Base-by-base conservation (phyloP, 2,113 vertebrate species). In the Salvator merianae region DNA sequence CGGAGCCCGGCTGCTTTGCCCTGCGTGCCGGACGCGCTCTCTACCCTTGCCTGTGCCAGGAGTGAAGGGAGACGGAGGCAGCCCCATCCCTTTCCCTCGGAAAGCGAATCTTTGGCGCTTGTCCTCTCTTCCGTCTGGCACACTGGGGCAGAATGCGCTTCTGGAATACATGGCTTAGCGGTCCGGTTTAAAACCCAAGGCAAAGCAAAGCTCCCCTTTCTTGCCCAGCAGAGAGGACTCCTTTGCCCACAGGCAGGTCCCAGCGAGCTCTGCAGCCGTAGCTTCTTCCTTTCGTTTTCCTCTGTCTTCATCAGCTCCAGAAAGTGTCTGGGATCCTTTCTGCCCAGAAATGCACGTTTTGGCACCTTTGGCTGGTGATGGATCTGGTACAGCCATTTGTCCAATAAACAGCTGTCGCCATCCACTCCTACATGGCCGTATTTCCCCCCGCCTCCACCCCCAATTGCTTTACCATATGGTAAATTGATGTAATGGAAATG, bases 191-290 rank as follows among this genome's bases (percentile, higher is more conserved):
- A 30, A 73, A 86, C 63, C 28, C 81, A 55, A 32, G 9, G 55
- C 66, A 88, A 86, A 69, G 66, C 12, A 38, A 50, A 50, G 65
- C 12, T 8, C 7, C 0, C 16, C n/a, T 12, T 26, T 43, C 5
- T 30, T 66, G 83, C 93, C 66, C 38, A 59, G 14, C 28, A 28
- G 2, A 5, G 79, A 18, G 74, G 90, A 87, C 24, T 38, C 90
- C 82, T 47, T 14, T 62, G 87, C 84, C 53, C 28, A 30, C 76
- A 12, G 43, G 82, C 89, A 87, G 86, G 86, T 87, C 28, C 9
- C 72, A 10, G 50, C 18, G 20, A 78, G 59, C 85, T 75, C 28
- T 0, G 1, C 75, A 79, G 4, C 6, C 63, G 62, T 47, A 1
- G 36, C 66, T 30, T 26, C 26, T 55, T 38, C 7, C 26, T 20